Evolutionary conservation across 2,888 invertebrate genomes (phyloP).

Genomic region (Habroteleia sp.): DNA sequence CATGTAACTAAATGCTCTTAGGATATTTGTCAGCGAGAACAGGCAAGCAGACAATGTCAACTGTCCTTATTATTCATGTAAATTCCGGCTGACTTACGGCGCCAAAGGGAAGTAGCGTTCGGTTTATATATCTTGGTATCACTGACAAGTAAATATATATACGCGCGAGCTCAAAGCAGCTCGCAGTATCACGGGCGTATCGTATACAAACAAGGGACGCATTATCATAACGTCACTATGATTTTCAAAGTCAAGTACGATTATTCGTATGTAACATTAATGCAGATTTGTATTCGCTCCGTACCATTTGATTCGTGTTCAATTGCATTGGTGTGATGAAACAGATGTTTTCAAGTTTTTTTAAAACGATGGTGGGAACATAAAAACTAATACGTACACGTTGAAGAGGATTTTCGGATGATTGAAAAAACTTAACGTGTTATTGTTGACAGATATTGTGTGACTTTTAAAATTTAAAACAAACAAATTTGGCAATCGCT

Average conservation of each 20-base stretch:
- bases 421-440: too few species aligned
- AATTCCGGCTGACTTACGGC: constrained; percentile 61
- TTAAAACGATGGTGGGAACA: too few species aligned
- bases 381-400: too few species aligned
- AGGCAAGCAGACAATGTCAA: constrained; percentile 57
- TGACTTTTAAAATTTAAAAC: too few species aligned
- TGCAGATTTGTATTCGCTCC: constrained; percentile 15
- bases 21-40: constrained; percentile 53
- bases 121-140: constrained; percentile 59
- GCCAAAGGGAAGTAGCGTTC: constrained; percentile 57
- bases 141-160: constrained; percentile 51
- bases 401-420: too few species aligned
- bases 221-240: constrained; percentile 42
- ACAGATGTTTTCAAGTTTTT: neutral
- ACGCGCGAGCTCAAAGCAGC: constrained; percentile 11
- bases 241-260: constrained; percentile 48
- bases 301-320: constrained; percentile 2
- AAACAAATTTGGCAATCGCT: too few species aligned
- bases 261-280: constrained; percentile 28
- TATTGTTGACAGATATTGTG: too few species aligned
- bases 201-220: constrained; percentile 29
- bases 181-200: constrained; percentile 24
- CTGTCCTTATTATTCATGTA: constrained; percentile 61
- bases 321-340: constrained; percentile 7
- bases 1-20: constrained; percentile 56